Evolutionary conservation across 2,113 vertebrate species (phyloP), one percentile per base, ranked within the genome.

Genomic region (Myrmecophaga tridactyla): DNA sequence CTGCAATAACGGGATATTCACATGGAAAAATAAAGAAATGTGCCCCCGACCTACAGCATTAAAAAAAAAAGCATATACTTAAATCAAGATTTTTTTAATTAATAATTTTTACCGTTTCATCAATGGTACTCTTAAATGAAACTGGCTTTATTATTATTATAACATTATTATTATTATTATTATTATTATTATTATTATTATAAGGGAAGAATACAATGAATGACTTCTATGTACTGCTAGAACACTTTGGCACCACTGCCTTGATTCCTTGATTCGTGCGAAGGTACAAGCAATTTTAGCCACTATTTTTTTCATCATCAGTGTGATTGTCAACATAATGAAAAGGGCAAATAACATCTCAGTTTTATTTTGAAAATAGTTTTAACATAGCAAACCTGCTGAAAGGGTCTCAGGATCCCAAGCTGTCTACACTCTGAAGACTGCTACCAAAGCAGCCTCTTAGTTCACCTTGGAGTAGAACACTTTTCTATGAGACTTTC

Each of bases 41-140:
- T n/a, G n/a, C n/a, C n/a, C n/a, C n/a, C n/a, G n/a, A n/a, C n/a
- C n/a, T n/a, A n/a, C n/a, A n/a, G n/a, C n/a, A n/a, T n/a, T n/a
- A n/a, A n/a, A n/a, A n/a, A n/a, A n/a, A n/a, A n/a, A n/a, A n/a
- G n/a, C n/a, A n/a, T n/a, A n/a, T n/a, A n/a, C n/a, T n/a, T n/a
- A n/a, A n/a, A n/a, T n/a, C n/a, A n/a, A n/a, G n/a, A n/a, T n/a
- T 67, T 92, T 67, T 60, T 83, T 76, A 88, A 82, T 69, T 67
- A 92, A 83, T 83, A n/a, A 76, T 2, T 83, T 82, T 70, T 60
- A 76, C 21, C 23, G 20, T 8, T 34, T 73, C 12, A 56, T n/a
- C n/a, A n/a, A n/a, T n/a, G n/a, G n/a, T n/a, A n/a, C n/a, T n/a
- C n/a, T n/a, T n/a, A n/a, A n/a, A 34, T 92, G 27, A 92, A 58